Conservation (phyloP, 1,140 invertebrate species). For the Camponotus vicinus region DNA sequence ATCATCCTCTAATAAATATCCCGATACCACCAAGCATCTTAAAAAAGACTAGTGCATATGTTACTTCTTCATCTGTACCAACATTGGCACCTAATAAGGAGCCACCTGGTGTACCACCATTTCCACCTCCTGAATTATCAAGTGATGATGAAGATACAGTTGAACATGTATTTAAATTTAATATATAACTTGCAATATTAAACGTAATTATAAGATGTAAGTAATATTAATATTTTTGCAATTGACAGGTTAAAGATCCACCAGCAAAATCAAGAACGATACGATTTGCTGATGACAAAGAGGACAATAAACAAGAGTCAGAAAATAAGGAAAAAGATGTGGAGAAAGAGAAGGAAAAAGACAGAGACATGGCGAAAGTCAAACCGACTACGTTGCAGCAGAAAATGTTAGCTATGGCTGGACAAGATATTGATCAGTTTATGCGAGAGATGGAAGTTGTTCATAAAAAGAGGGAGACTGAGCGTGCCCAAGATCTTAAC, state of each 20-base stretch:
- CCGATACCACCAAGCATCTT: slow-evolving; percentile 89
- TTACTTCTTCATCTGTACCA: slow-evolving; percentile 81
- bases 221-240: slow-evolving; percentile 59
- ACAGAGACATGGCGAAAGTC: slow-evolving; percentile 84
- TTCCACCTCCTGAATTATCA: slow-evolving; percentile 91
- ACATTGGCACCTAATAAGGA: slow-evolving; percentile 85
- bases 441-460: slow-evolving; percentile 97
- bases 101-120: slow-evolving; percentile 95
- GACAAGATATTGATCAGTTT: slow-evolving; percentile 96
- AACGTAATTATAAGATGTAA: background rate
- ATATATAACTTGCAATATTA: background rate
- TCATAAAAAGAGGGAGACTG: slow-evolving; percentile 91
- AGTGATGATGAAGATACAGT: slow-evolving; percentile 88
- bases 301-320: slow-evolving; percentile 83
- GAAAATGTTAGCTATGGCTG: slow-evolving; percentile 94
- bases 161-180: slow-evolving; percentile 80
- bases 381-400: slow-evolving; percentile 93
- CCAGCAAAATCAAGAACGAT: slow-evolving; percentile 87
- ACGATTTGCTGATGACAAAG: slow-evolving; percentile 89
- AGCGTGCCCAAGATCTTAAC: slow-evolving; percentile 88
- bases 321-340: slow-evolving; percentile 80
- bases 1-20: slow-evolving; percentile 84
- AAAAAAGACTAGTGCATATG: slow-evolving; percentile 91
- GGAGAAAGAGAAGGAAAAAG: slow-evolving; percentile 82
- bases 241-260: slow-evolving; percentile 79